Evolutionary conservation across 2,797 vertebrate species (phyloP).

Genomic region (Galagoides demidoff): DNA sequence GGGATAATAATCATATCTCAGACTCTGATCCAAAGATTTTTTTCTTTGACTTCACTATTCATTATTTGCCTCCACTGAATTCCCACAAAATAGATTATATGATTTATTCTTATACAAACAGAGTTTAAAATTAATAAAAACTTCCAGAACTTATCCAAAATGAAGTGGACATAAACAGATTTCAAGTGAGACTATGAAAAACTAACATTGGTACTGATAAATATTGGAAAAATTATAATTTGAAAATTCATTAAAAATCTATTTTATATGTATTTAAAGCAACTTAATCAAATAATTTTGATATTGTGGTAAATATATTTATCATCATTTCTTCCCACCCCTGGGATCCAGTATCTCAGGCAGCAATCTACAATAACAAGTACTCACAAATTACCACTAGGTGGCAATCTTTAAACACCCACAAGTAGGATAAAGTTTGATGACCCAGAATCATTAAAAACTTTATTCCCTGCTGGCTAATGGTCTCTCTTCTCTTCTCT

Average conservation of each 20-base stretch:
- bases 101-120: background rate
- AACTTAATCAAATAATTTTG: background rate
- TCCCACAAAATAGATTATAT: background rate
- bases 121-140: background rate
- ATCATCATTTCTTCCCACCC: background rate
- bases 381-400: conserved; percentile 72
- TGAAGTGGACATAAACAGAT: background rate
- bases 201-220: background rate
- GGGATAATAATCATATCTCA: background rate
- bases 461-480: background rate
- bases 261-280: background rate
- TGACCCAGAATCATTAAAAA: background rate
- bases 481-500: background rate
- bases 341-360: background rate
- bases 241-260: background rate
- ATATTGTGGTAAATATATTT: background rate
- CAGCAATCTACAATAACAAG: background rate
- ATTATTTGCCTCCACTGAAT: background rate
- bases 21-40: background rate
- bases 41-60: background rate
- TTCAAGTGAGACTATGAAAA: background rate
- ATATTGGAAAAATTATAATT: background rate
- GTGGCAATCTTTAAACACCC: conserved; percentile 77
- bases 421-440: background rate
- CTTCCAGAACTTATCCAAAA: background rate